Base-by-base conservation (phyloP, 2,888 invertebrate genomes). In the Linnaemya tessellans region DNA sequence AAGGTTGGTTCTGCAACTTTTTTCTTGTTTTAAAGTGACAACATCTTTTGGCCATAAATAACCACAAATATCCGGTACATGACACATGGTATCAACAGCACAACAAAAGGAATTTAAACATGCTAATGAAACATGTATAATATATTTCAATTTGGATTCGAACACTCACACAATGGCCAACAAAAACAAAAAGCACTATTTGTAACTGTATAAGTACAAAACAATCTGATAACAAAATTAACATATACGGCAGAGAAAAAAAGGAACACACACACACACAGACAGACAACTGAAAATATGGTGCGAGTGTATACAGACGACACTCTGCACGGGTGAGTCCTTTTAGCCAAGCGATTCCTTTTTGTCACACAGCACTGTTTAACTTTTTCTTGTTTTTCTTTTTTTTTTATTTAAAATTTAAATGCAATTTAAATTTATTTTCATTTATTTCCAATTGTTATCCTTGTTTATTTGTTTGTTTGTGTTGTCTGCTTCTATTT, bases 31-130 rank as follows among this genome's bases (percentile, higher is more conserved):
- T 85, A 75, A 85, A 82, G 81, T 85, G 85, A 82, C 85, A 85
- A 85, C 79, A 85, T 85, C 79, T 85, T 82, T 54, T 75, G 75
- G 85, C 82, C 86, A 91, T 90, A 90, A 90, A 90, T 90, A 91
- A 90, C 91, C 88, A 88, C 90, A 91, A 88, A 89, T 90, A 91
- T 90, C 90, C 90, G 88, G 88, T 90, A 88, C 89, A 88, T 91
- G 90, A 90, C 90, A 91, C 89, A 89, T 90, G 90, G 89, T 91
- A 90, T 89, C 91, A 90, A 89, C 89, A 89, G 88, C 88, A 38
- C 65, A 62, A 62, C 49, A 49, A 56, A 80, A 84, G 56, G 60
- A 80, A 79, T 82, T 82, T 71, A 38, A 82, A 77, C 79, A 85
- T 80, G 81, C 79, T 85, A 85, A 85, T 85, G 85, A 82, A 85